Conservation (phyloP, 2,113 vertebrate genomes). For the Podiceps cristatus region DNA sequence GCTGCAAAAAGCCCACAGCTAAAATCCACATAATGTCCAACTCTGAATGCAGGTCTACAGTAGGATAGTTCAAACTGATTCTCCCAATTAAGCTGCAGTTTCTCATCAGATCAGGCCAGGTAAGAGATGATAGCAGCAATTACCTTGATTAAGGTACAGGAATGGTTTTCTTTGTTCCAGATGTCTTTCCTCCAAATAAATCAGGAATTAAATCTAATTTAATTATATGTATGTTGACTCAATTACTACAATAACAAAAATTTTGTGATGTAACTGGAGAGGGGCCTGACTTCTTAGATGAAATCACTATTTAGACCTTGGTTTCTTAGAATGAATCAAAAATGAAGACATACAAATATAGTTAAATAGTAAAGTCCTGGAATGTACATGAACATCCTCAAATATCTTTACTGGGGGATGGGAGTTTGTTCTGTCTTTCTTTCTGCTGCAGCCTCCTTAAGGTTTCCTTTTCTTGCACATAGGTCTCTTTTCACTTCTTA, state of each 20-base stretch:
- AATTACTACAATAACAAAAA: not conserved
- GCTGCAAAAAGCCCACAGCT: not conserved
- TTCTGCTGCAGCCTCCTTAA: not conserved
- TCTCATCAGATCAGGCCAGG: not conserved
- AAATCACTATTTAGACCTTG: not conserved
- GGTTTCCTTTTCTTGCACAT: not conserved
- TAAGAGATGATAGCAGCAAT: not conserved
- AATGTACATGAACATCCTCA: not conserved
- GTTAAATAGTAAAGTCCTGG: not conserved
- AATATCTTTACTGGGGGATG: not conserved
- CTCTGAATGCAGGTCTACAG: not conserved
- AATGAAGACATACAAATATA: not conserved
- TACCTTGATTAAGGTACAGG: not conserved
- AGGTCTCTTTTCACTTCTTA: not conserved
- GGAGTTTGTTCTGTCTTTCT: not conserved
- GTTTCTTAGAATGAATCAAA: not conserved
- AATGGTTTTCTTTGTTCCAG: not conserved
- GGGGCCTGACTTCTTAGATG: not conserved
- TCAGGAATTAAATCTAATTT: not conserved
- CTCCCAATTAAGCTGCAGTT: not conserved
- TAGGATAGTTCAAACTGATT: not conserved
- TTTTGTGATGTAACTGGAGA: not conserved
- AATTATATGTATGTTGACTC: not conserved
- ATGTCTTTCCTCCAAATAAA: not conserved
- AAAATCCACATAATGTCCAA: not conserved